Conservation (phyloP, 2,888 invertebrate genomes). For the Shargacucullia verbasci region DNA sequence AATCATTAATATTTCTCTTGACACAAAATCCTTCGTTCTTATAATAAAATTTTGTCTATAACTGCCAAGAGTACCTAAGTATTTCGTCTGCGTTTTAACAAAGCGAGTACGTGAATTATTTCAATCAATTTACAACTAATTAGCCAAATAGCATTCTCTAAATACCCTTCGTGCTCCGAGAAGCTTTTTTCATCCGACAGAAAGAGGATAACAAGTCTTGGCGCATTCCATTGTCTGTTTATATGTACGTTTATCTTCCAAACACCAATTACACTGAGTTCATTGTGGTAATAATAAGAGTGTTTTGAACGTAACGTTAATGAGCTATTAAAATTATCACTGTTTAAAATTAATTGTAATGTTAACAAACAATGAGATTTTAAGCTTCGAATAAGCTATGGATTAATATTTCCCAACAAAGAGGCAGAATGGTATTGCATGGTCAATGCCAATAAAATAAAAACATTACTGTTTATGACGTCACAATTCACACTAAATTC, state of each 20-base stretch:
- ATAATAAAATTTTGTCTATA: too few species aligned
- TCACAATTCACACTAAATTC: slow-evolving; percentile 6
- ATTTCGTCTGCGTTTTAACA: background rate
- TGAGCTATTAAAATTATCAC: slow-evolving; percentile 22
- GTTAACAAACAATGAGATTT: too few species aligned
- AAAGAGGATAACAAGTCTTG: slow-evolving; percentile 36
- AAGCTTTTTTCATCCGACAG: slow-evolving; percentile 32
- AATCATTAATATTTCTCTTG: too few species aligned
- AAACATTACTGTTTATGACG: background rate
- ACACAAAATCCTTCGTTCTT: too few species aligned
- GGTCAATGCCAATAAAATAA: background rate
- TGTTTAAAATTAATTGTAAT: too few species aligned
- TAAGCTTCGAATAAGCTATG: too few species aligned
- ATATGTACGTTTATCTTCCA: slow-evolving; percentile 38
- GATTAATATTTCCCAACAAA: too few species aligned
- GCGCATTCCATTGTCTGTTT: slow-evolving; percentile 39
- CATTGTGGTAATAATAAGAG: slow-evolving; percentile 39
- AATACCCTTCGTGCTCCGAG: slow-evolving; percentile 12
- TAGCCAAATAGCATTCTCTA: slow-evolving; percentile 26
- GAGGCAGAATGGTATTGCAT: slow-evolving; percentile 4
- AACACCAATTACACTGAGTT: slow-evolving; percentile 40
- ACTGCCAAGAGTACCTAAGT: too few species aligned
- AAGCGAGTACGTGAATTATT: slow-evolving; percentile 3
- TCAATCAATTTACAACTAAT: slow-evolving; percentile 29
- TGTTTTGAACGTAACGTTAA: slow-evolving; percentile 29